phyloP scores from a whole-genome alignment of 1,140 invertebrate species.

The Oryctes rhinoceros region DNA sequence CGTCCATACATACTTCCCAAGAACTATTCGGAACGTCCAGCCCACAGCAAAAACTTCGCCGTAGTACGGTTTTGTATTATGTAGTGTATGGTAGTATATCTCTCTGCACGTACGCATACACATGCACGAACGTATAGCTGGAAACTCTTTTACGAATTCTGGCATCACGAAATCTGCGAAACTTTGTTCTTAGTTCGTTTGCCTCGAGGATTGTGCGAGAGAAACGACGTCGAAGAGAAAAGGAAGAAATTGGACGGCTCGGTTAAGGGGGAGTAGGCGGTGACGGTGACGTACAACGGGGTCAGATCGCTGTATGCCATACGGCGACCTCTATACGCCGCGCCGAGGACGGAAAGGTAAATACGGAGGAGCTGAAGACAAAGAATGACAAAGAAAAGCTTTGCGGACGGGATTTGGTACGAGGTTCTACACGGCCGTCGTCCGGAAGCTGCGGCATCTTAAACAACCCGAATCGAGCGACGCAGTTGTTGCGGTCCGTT shows the following conservation, averaged over 20 bases:
- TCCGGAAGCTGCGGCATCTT: slow-evolving; percentile 45
- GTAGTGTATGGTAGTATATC: too few relatives aligned
- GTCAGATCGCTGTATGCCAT: background rate
- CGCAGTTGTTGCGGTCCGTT: background rate
- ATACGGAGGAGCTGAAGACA: slow-evolving; percentile 43
- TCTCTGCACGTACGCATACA: background rate
- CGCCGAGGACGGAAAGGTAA: slow-evolving; percentile 47
- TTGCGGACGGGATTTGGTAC: slow-evolving; percentile 47
- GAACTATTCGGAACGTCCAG: too few relatives aligned
- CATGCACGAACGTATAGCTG: background rate
- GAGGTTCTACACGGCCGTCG: slow-evolving; percentile 40
- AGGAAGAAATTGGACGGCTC: background rate
- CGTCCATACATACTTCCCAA: too few relatives aligned
- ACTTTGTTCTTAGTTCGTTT: slow-evolving; percentile 55
- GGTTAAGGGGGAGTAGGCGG: background rate
- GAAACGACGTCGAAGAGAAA: background rate
- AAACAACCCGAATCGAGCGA: slow-evolving; percentile 47
- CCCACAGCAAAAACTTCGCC: too few relatives aligned
- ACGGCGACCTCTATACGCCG: background rate
- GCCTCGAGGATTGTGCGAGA: slow-evolving; percentile 45
- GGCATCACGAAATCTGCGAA: slow-evolving; percentile 49
- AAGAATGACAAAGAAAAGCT: slow-evolving; percentile 48
- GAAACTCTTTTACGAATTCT: background rate
- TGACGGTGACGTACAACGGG: background rate
- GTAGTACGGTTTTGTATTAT: too few relatives aligned